Evolutionary conservation across 2,797 vertebrate genomes (phyloP), one percentile per base, ranked within the genome.

Genomic region (Alfaro cultratus): DNA sequence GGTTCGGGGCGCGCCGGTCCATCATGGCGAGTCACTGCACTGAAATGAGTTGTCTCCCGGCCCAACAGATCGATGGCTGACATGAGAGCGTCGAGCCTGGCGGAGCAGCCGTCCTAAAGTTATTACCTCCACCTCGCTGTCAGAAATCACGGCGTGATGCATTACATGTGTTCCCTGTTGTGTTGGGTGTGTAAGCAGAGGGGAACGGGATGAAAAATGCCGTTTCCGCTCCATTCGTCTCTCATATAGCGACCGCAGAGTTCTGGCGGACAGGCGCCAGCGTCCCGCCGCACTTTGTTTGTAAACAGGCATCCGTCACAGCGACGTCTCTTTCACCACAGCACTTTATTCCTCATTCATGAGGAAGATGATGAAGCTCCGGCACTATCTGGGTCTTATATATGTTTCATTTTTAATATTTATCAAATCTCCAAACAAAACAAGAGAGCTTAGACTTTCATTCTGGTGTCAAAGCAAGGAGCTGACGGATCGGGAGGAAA

Each of bases 31-130:
- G 97, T 97, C 97, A 97, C 91, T 89, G 94, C 96, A 96, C 96
- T 96, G 96, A 97, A 99, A 99, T 98, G 97, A 99, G 97, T 97
- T 97, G 98, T 98, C 97, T 97, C 94, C 94, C 94, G 84, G 68
- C 68, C 88, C 83, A 77, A 78, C 89, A 95, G 96, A 98, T 97
- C 97, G 97, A 98, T 98, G 97, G 95, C 95, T 96, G 96, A 97
- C 97, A 97, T 92, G 91, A 95, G 95, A 88, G 86, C 93, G 93
- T 73, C 90, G 90, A 92, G 87, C 94, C 84, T 90, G 76, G 70
- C 93, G 60, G 88, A 85, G 87, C 85, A 12, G 90, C 92, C 85
- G 79, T 95, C 94, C 86, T 91, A 93, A 96, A 96, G 95, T 97
- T 97, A 95, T 95, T 97, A 94, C 86, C 55, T 95, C 93, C 89